phyloP scores from a whole-genome alignment of 2,113 vertebrate genomes.

The Hydrochoerus hydrochaeris region DNA sequence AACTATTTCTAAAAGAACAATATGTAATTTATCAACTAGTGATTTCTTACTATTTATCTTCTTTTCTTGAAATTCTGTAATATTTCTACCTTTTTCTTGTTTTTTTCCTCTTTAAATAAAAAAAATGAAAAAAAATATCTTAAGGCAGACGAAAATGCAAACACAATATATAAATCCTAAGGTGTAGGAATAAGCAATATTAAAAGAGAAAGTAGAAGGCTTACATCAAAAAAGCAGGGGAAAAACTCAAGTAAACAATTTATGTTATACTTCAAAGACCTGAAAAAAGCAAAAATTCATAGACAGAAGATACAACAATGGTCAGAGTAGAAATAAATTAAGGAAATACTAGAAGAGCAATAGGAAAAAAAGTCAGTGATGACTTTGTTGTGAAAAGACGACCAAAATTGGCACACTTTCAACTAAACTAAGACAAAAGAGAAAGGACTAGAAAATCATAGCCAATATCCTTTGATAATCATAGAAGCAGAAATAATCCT shows the following conservation, averaged over 20 bases:
- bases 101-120: too few relatives aligned
- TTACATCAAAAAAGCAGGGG: neutral
- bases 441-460: neutral
- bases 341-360: neutral
- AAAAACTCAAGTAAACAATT: neutral
- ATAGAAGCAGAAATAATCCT: neutral
- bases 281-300: neutral
- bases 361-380: neutral
- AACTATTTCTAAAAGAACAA: too few relatives aligned
- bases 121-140: neutral
- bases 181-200: neutral
- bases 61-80: too few relatives aligned
- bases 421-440: neutral
- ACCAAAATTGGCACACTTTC: neutral
- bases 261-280: neutral
- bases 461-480: neutral
- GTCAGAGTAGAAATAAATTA: neutral
- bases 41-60: too few relatives aligned
- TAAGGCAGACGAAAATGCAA: neutral
- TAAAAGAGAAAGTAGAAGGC: neutral
- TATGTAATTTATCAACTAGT: too few relatives aligned
- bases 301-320: neutral
- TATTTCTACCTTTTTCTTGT: too few relatives aligned
- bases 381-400: neutral
- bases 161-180: neutral